Base-by-base conservation (phyloP, 2,797 vertebrate genomes). In the Phoxinus dragarum region DNA sequence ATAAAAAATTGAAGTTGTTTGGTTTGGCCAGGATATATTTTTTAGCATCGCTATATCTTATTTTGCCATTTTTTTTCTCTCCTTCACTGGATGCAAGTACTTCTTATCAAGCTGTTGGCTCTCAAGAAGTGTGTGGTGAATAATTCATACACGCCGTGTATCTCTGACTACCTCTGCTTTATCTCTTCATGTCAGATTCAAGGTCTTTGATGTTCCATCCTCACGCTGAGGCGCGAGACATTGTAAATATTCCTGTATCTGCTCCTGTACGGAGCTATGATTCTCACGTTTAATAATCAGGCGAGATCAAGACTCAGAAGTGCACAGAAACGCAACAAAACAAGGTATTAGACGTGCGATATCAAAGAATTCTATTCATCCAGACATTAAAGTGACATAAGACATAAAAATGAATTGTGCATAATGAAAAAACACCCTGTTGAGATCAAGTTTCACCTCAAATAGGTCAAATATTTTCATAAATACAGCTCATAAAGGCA, bases 91-190 rank as follows among this genome's bases (percentile, higher is more conserved):
- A 61, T 10, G 38, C 5, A 79, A 17, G 42, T n/a, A 49, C 56
- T 64, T 69, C 79, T 78, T 88, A 86, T 68, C 73, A 40, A 19
- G 19, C 42, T 34, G 16, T 44, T 42, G 49, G 52, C 67, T 56
- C 44, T n/a, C 42, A 81, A 82, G 27, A 64, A 59, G 44, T 81
- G 21, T 34, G 68, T 23, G 23, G 72, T 84, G 84, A 87, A 88
- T 88, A 79, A 86, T 84, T 86, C 19, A 75, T 89, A 54, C 40
- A 42, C 12, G 0, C 12, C 7, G 47, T 42, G 52, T 61, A 84
- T 79, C 78, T 85, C 49, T 34, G 27, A 84, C 85, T 84, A 34
- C 72, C 68, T 86, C 34, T 84, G 17, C 82, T 89, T 86, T 87
- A 75, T 88, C 86, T 81, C 31, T 76, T 56, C 74, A 74, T 82